phyloP scores from a whole-genome alignment of 2,797 vertebrate species.

The Denticeps clupeoides region DNA sequence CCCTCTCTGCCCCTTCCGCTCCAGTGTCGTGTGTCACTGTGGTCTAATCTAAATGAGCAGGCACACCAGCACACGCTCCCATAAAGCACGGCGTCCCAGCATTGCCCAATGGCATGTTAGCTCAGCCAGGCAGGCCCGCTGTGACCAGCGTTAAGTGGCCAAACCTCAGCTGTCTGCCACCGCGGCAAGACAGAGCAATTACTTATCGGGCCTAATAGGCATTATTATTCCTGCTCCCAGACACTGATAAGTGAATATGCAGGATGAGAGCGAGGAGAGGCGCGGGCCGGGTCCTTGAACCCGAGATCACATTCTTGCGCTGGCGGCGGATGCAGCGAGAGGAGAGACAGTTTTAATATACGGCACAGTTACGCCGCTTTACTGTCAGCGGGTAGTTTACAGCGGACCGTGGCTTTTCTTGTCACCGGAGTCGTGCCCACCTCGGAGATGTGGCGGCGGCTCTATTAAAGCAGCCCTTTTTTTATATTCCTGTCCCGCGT shows the following conservation, averaged over 20 bases:
- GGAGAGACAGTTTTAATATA: conserved; percentile 33
- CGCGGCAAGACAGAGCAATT: conserved; percentile 45
- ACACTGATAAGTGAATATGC: conserved; percentile 53
- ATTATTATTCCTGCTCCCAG: conserved; percentile 52
- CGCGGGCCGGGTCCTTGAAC: conserved; percentile 48
- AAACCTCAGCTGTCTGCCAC: conserved; percentile 34
- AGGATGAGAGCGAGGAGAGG: conserved; percentile 20
- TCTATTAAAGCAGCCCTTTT: conserved; percentile 67
- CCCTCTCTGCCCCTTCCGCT: too few relatives aligned
- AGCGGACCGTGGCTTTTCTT: conserved; percentile 62
- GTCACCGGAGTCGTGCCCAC: conserved; percentile 87
- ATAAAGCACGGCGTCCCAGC: conserved; percentile 1
- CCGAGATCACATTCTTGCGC: conserved; percentile 16
- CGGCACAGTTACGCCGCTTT: conserved; percentile 36
- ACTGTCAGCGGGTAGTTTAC: conserved; percentile 64
- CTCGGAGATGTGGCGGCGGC: conserved; percentile 60
- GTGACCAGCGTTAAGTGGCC: conserved; percentile 9
- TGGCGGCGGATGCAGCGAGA: neutral
- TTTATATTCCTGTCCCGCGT: conserved; percentile 80
- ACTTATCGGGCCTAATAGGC: conserved; percentile 48
- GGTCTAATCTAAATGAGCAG: conserved; percentile 37
- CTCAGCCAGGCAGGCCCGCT: too few relatives aligned
- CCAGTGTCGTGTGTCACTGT: neutral
- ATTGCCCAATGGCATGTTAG: conserved; percentile 35
- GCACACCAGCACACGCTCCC: neutral